Conservation (phyloP, 2,113 vertebrate species). For the Platanista minor region DNA sequence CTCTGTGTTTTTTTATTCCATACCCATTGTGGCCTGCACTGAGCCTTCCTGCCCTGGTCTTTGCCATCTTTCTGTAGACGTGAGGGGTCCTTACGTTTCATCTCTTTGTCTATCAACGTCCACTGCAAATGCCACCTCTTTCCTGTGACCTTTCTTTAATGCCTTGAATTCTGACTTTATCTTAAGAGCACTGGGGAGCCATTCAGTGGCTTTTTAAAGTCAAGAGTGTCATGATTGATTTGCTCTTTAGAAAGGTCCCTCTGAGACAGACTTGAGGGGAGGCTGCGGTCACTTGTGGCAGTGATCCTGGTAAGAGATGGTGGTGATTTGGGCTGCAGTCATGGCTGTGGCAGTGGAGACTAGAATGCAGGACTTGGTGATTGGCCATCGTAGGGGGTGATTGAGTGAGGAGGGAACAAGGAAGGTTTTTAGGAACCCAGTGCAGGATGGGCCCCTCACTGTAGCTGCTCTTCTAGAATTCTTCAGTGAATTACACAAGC, state of each 20-base stretch:
- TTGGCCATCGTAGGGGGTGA: neutral
- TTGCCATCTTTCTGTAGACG: neutral
- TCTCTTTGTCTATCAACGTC: neutral
- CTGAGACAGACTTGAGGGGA: neutral
- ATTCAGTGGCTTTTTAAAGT: neutral
- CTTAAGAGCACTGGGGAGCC: neutral
- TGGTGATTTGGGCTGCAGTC: neutral
- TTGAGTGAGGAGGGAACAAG: neutral
- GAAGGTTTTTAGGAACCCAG: neutral
- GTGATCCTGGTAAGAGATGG: neutral
- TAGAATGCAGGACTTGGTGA: rapidly evolving
- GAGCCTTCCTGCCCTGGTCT: neutral
- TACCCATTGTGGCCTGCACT: rapidly evolving
- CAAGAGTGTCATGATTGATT: neutral
- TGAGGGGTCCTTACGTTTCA: neutral
- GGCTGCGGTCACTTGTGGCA: neutral
- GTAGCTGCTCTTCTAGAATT: neutral
- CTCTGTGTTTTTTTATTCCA: neutral
- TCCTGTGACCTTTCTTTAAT: neutral
- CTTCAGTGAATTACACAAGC: neutral
- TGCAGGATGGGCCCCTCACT: neutral
- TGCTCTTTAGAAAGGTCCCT: neutral
- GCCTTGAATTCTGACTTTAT: neutral
- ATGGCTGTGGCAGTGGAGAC: rapidly evolving
- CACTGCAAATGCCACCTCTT: neutral